Base-by-base conservation (phyloP, 2,797 vertebrate genomes). In the Spheniscus humboldti region DNA sequence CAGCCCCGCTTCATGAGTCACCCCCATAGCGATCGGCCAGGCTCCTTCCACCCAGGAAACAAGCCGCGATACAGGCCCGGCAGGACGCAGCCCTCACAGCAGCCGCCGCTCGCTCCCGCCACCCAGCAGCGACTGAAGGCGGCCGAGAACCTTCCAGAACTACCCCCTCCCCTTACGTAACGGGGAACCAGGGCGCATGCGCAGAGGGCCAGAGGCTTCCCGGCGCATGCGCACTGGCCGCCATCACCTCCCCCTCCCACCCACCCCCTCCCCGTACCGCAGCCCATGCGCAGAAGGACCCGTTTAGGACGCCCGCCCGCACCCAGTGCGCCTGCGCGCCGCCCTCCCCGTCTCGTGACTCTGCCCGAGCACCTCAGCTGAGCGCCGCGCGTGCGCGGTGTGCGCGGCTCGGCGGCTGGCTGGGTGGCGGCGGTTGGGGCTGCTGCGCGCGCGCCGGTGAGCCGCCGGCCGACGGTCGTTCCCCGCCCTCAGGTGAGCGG, bases 11-110 rank as follows among this genome's bases (percentile, higher is more conserved):
- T 89, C 94, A 1, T 75, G 79, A 59, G 95, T 96, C 81, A 95
- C 92, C 8, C 95, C 95, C 97, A 97, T 97, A n/a, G 75, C 68
- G 73, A 53, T 59, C 20, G 4, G 13, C 6, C 11, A 7, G 13
- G 28, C 52, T 10, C 28, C 35, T 71, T 19, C 25, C 52, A 5
- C 18, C 3, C 28, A 24, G 9, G 8, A 17, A 35, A 25, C 14
- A 14, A 69, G 18, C 16, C 2, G 24, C 76, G 8, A 31, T 0
- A 7, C 6, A 8, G 2, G 6, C 15, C 6, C 8, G 0, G 6
- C 0, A 12, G 3, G 9, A 18, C 35, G 1, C 53, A 6, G 7
- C 12, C 0, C 18, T 2, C 5, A 5, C 1, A 7, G 1, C 33
- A 4, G 3, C 22, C 2, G 0, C 8, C 35, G 1, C 16, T 5